These are phyloP conservation scores for Plusia festucae DNA, from an alignment of 2,888 invertebrate genomes.

Conservation along the genomic window DNA sequence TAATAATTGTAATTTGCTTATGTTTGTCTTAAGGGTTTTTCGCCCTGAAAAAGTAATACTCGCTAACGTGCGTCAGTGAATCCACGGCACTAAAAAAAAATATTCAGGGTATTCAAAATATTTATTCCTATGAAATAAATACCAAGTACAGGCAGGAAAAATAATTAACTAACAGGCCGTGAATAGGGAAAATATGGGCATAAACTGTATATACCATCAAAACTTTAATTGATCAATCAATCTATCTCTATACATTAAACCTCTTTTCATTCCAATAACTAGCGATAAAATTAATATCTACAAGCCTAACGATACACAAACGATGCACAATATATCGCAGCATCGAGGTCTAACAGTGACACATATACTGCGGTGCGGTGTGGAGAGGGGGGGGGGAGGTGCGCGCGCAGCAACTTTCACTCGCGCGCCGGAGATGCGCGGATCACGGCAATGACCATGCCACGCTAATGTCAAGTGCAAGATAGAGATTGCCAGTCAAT, in stretches of 20 bases:
- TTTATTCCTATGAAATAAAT: too few relatives aligned
- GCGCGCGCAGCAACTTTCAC: constrained; percentile 76
- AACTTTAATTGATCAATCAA: too few relatives aligned
- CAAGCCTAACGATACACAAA: constrained; percentile 20
- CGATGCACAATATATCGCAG: constrained; percentile 39
- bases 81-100: too few relatives aligned
- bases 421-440: constrained; percentile 72
- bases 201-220: too few relatives aligned
- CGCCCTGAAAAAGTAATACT: too few relatives aligned
- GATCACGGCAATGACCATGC: constrained; percentile 78
- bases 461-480: constrained; percentile 79
- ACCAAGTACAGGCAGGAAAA: too few relatives aligned
- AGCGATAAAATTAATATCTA: constrained; percentile 5
- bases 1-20: too few relatives aligned
- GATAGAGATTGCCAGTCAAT: constrained; percentile 44
- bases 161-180: too few relatives aligned
- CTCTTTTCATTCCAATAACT: neutral
- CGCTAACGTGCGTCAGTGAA: neutral
- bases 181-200: too few relatives aligned
- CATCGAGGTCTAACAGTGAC: constrained; percentile 61
- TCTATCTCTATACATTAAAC: neutral
- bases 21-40: too few relatives aligned
- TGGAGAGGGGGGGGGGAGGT: constrained; percentile 29
- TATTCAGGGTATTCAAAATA: too few relatives aligned
- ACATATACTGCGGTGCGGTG: constrained; percentile 55